These are phyloP conservation scores for Hydrophis major DNA, from an alignment of 2,797 vertebrate genomes.

Conservation along the genomic window DNA sequence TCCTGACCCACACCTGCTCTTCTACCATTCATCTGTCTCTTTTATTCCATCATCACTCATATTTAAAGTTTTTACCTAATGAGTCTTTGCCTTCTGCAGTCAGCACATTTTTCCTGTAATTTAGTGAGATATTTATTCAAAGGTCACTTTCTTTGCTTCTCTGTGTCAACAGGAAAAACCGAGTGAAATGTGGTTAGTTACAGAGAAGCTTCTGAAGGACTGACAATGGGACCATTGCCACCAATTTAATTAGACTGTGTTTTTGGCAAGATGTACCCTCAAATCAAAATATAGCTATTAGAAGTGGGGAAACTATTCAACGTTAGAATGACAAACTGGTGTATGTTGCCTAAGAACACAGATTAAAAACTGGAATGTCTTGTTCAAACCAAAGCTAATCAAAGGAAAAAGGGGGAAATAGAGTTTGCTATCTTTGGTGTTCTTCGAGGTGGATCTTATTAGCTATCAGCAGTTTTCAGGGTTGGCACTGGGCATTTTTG, in stretches of 20 bases:
- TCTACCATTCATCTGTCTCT: not conserved
- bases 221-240: not conserved
- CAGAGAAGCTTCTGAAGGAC: not conserved
- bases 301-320: not conserved
- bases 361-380: not conserved
- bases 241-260: not conserved
- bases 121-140: not conserved
- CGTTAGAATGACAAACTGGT: not conserved
- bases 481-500: not conserved
- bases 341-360: not conserved
- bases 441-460: not conserved
- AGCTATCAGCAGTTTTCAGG: not conserved
- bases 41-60: not conserved
- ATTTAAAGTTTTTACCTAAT: not conserved
- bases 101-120: not conserved
- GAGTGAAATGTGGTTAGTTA: not conserved
- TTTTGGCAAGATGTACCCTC: not conserved
- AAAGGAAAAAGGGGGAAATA: not conserved
- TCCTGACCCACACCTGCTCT: not conserved
- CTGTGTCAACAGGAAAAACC: not conserved
- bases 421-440: not conserved
- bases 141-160: not conserved
- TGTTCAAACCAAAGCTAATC: not conserved
- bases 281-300: not conserved
- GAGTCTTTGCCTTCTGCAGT: not conserved